Conservation (phyloP, 2,113 vertebrate genomes). For the Ceyx melanurus region DNA sequence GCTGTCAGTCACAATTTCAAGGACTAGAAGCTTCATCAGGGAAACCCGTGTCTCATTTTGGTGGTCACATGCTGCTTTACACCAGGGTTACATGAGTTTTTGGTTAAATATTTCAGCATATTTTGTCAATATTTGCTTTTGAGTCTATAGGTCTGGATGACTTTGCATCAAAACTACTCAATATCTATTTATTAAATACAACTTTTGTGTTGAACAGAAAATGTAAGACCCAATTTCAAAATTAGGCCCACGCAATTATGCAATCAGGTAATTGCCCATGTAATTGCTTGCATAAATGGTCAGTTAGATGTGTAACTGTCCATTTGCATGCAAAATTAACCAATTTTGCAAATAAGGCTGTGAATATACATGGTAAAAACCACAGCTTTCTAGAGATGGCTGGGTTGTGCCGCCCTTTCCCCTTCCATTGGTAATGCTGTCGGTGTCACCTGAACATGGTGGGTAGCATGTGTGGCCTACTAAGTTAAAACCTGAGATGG, state of each 20-base stretch:
- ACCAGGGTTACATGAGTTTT: fast-evolving
- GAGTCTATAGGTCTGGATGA: not conserved
- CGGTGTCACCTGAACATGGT: fast-evolving
- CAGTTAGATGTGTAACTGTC: constrained; percentile 50
- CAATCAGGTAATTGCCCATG: not conserved
- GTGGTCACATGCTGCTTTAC: fast-evolving
- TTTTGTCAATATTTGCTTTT: not conserved
- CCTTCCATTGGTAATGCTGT: not conserved
- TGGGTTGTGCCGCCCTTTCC: not conserved
- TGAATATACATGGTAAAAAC: not conserved
- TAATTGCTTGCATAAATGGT: constrained; percentile 52
- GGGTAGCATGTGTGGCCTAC: not conserved
- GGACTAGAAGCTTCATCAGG: not conserved
- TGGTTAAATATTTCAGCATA: not conserved
- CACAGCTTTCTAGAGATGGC: not conserved
- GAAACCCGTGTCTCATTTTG: not conserved
- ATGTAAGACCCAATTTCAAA: constrained; percentile 14
- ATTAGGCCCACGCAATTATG: constrained; percentile 18
- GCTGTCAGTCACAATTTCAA: not conserved
- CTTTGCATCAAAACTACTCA: not conserved
- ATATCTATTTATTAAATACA: constrained; percentile 17
- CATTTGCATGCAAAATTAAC: constrained; percentile 30
- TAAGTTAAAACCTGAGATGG: not conserved
- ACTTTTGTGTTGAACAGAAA: not conserved
- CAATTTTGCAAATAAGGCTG: not conserved